Percentiles rank a stretch among this genome's conserved stretches.
phyloP scores from a whole-genome alignment of 1,140 invertebrate genomes.

The Nixonia krombeini region DNA sequence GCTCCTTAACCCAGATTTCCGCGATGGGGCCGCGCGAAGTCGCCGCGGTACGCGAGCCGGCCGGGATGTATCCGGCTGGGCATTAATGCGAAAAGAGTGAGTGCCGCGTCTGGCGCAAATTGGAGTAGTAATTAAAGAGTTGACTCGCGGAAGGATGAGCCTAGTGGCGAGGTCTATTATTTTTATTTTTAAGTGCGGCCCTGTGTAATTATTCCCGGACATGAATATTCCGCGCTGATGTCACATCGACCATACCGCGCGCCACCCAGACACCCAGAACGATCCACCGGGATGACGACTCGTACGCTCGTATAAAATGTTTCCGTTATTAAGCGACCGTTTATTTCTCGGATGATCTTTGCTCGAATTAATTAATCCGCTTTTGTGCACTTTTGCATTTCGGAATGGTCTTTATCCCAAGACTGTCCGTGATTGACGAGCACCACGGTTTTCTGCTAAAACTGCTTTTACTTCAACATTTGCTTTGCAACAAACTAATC shows the following conservation, averaged over 20 bases:
- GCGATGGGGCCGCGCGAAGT: background rate
- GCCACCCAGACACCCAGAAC: background rate
- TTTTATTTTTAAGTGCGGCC: background rate
- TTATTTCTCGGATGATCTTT: background rate
- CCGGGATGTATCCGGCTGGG: too few species aligned
- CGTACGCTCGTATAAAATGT: background rate
- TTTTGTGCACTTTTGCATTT: background rate
- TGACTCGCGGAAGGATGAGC: background rate
- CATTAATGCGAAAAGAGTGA: background rate
- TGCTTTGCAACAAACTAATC: too few species aligned
- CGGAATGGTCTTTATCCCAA: background rate
- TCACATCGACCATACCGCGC: background rate
- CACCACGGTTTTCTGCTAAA: too few species aligned
- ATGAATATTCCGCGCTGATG: background rate
- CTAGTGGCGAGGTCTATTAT: background rate
- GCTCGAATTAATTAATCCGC: background rate
- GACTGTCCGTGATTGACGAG: too few species aligned
- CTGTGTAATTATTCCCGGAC: background rate
- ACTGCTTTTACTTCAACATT: too few species aligned
- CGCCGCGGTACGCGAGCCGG: slow-evolving; percentile 9
- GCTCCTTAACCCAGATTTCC: slow-evolving; percentile 56
- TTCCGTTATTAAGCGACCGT: background rate
- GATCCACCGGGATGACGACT: background rate
- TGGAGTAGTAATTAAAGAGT: background rate
- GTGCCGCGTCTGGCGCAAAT: background rate